Percentiles rank a stretch among this genome's conserved stretches.
These are phyloP conservation scores for Schmidtea mediterranea DNA, from an alignment of 1,140 invertebrate species.

Conservation along the genomic window DNA sequence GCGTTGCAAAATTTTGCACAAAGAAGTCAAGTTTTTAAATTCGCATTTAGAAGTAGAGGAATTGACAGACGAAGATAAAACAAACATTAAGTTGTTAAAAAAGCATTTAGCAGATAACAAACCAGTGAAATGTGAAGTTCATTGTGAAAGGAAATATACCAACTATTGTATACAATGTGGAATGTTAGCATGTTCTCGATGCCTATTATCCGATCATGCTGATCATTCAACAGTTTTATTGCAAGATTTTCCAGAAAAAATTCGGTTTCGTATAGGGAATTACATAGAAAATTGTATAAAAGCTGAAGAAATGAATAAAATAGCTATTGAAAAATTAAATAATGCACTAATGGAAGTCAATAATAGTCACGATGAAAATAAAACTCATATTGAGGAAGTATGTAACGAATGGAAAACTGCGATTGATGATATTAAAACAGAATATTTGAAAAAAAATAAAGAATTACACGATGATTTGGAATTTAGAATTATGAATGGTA, in stretches of 20 bases:
- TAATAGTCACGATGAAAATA: neutral
- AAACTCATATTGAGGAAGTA: neutral
- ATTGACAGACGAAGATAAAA: slow-evolving; percentile 3
- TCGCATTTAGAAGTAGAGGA: slow-evolving; percentile 1
- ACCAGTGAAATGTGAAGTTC: neutral
- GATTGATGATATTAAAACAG: neutral
- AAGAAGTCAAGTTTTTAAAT: slow-evolving; percentile 2
- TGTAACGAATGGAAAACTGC: neutral
- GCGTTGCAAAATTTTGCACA: neutral
- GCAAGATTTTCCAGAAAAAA: neutral
- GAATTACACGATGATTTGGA: neutral
- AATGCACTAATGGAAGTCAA: neutral
- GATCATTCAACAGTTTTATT: neutral
- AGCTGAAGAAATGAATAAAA: neutral
- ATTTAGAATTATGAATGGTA: neutral
- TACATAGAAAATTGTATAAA: neutral
- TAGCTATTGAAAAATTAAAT: neutral
- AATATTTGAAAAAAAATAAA: slow-evolving; percentile 1
- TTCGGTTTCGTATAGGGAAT: neutral
- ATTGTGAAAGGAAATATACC: neutral
- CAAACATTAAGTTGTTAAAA: neutral
- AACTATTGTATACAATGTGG: neutral
- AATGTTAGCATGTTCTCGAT: neutral
- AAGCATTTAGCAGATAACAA: neutral
- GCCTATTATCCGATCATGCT: neutral